These are phyloP conservation scores for Macrocentrus cingulum DNA, from an alignment of 1,140 invertebrate species.

Conservation along the genomic window DNA sequence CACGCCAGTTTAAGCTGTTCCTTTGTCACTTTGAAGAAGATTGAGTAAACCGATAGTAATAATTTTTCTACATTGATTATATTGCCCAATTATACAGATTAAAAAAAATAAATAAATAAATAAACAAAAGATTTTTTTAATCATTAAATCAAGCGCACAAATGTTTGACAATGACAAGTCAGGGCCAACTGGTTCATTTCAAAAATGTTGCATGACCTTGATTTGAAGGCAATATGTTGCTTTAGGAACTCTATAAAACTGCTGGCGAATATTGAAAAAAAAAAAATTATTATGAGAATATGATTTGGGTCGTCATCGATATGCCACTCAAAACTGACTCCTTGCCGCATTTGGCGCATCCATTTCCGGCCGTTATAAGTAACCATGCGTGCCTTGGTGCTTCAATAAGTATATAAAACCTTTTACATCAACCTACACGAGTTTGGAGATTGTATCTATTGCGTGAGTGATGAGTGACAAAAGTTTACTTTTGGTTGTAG, in stretches of 20 bases:
- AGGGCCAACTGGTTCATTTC: background rate
- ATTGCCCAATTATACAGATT: no score
- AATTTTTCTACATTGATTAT: no score
- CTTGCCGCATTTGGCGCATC: slow-evolving; percentile 5
- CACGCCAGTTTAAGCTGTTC: background rate
- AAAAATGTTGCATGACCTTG: background rate
- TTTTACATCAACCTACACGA: no score
- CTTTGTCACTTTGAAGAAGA: no score
- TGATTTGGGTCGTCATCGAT: background rate
- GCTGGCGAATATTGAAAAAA: background rate
- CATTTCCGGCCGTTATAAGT: slow-evolving; percentile 16
- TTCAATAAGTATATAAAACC: background rate
- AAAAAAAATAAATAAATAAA: no score
- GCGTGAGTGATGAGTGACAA: slow-evolving; percentile 15
- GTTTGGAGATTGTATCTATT: no score
- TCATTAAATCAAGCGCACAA: background rate
- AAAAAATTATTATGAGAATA: no score
- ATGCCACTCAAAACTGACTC: background rate
- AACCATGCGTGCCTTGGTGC: background rate
- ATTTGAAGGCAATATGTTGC: background rate
- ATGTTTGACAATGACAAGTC: background rate
- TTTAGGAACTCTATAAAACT: background rate
- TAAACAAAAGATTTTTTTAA: no score
- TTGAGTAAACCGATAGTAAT: no score
- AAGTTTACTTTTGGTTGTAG: slow-evolving; percentile 2